Evolutionary conservation across 2,113 vertebrate species (phyloP).

Genomic region (Marcusenius ussheri): DNA sequence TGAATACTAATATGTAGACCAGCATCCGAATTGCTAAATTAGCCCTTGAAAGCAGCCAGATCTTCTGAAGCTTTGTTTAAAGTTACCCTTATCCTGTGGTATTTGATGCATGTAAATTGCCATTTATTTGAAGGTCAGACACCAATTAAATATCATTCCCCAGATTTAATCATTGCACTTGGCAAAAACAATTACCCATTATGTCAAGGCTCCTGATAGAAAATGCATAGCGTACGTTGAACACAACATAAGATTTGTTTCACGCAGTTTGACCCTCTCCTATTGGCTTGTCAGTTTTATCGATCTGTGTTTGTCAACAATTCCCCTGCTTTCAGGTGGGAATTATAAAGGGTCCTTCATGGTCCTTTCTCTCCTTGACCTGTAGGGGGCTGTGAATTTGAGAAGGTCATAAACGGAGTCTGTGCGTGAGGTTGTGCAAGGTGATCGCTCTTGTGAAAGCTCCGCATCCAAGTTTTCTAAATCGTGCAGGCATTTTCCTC

Average conservation of each 20-base stretch:
- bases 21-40: not conserved
- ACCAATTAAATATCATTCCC: not conserved
- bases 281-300: not conserved
- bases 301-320: not conserved
- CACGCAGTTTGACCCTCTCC: not conserved
- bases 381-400: constrained; percentile 18
- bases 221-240: not conserved
- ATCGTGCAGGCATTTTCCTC: not conserved
- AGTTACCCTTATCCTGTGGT: not conserved
- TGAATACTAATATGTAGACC: constrained; percentile 6
- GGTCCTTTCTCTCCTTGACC: not conserved
- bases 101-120: not conserved
- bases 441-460: not conserved
- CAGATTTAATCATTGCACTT: constrained; percentile 2
- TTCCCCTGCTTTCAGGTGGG: not conserved
- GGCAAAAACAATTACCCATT: not conserved
- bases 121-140: constrained; percentile 10
- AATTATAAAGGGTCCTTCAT: not conserved
- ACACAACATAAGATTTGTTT: not conserved
- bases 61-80: not conserved
- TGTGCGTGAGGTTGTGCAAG: not conserved
- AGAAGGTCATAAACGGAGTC: constrained; percentile 10
- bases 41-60: not conserved
- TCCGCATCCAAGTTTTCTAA: not conserved
- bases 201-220: not conserved